A percentile compares a stretch with the other conserved stretches of the same genome.
Evolutionary conservation across 64 coral and sea anemone genomes (phyloP).

Genomic region (Stichodactyla helianthus): DNA sequence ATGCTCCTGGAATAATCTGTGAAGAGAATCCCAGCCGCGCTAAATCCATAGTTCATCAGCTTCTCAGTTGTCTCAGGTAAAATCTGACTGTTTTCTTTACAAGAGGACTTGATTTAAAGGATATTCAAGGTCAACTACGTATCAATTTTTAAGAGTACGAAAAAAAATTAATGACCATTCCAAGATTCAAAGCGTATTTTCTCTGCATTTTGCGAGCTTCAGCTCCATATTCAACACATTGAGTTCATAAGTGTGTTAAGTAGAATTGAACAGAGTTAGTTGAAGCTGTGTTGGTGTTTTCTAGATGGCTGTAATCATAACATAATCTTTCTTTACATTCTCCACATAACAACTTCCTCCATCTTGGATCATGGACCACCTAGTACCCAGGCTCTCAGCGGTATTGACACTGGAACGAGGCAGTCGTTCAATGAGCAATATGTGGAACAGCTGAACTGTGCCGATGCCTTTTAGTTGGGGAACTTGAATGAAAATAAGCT

Average conservation of each 20-base stretch:
- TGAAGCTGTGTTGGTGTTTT: not conserved
- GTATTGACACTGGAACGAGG: not conserved
- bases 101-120: not conserved
- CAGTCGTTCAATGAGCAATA: not conserved
- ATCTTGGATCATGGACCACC: not conserved
- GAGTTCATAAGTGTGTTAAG: not conserved
- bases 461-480: too few relatives aligned
- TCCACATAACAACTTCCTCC: not conserved
- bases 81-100: not conserved
- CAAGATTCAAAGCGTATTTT: not conserved
- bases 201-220: not conserved
- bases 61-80: not conserved
- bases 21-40: not conserved
- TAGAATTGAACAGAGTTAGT: not conserved
- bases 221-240: not conserved
- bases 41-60: conserved; percentile 2
- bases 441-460: too few relatives aligned
- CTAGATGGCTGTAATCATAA: not conserved
- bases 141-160: not conserved
- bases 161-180: not conserved
- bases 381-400: not conserved
- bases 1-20: conserved; percentile 39
- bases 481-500: too few relatives aligned
- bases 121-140: not conserved
- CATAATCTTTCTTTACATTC: not conserved